phyloP scores from a whole-genome alignment of 2,797 vertebrate species.

The Rhadinocentrus ornatus region DNA sequence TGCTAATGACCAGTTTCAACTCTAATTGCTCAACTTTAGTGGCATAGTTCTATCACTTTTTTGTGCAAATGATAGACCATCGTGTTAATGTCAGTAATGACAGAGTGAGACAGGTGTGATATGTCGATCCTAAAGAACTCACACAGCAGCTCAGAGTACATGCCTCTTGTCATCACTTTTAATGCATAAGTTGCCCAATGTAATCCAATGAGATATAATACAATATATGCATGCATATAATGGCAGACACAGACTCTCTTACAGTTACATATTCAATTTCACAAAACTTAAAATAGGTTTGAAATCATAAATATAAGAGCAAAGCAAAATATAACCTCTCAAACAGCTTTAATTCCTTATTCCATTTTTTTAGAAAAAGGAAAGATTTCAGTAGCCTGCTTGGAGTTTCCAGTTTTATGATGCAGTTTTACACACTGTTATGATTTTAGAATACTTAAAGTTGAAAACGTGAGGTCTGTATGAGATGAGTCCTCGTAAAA shows the following conservation, averaged over 20 bases:
- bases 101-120: slow-evolving; percentile 71
- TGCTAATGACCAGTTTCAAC: slow-evolving; percentile 91
- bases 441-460: background rate
- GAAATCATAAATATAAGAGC: background rate
- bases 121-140: background rate
- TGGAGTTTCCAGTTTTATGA: too few species aligned
- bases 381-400: too few species aligned
- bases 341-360: background rate
- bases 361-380: background rate
- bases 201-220: background rate
- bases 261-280: background rate
- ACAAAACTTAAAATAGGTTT: background rate
- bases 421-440: too few species aligned
- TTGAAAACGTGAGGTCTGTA: background rate
- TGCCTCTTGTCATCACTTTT: background rate
- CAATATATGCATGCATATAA: background rate
- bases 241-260: background rate
- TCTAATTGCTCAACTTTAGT: slow-evolving; percentile 83
- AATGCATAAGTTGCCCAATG: background rate
- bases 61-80: slow-evolving; percentile 81
- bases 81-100: slow-evolving; percentile 85
- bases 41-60: slow-evolving; percentile 83
- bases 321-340: background rate
- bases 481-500: background rate
- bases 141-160: background rate